Evolutionary conservation across 2,797 vertebrate genomes (phyloP), one percentile per base, ranked within the genome.

Genomic region (Peromyscus aztecus): DNA sequence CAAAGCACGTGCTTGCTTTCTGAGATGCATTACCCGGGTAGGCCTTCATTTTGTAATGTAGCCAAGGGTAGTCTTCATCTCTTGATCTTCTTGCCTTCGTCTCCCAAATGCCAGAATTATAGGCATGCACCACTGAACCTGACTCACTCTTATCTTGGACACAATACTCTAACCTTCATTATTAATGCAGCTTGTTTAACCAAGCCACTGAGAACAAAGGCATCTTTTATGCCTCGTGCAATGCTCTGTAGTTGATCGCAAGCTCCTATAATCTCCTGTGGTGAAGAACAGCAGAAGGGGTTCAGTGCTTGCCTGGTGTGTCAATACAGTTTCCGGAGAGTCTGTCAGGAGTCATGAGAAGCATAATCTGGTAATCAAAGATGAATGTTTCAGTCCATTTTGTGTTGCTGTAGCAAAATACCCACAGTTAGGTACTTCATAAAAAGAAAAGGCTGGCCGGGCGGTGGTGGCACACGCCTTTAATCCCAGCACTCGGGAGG

Each of bases 221-320:
- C 16, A 5, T 37, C 23, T 0, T 16, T 31, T 24, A 27, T 5
- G 29, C 29, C 24, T 34, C 12, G 1, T 21, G n/a, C 31, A 27
- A 57, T 55, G 13, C 29, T 37, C 63, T 69, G 63, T n/a, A 52
- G 83, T 52, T 52, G 46, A 24, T 69, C 12, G 16, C 24, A 21
- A 71, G 9, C 12, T 24, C 37, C 9, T 17, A 0, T 1, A 9
- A 2, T 61, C 46, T 55, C 31, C 11, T 82, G 13, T 0, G 4
- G 37, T 73, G 67, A 71, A 90, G 59, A 84, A 90, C 80, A 24
- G 10, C 55, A 65, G 19, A 89, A 46, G 80, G 49, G 2, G 5
- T 10, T 24, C 16, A 4, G 40, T 19, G 52, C 12, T 27, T 43
- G 55, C 5, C 4, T 59, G n/a, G n/a, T n/a, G 21, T 49, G 43